These are phyloP conservation scores for Galago senegalensis DNA, from an alignment of 2,797 vertebrate genomes.

Conservation along the genomic window DNA sequence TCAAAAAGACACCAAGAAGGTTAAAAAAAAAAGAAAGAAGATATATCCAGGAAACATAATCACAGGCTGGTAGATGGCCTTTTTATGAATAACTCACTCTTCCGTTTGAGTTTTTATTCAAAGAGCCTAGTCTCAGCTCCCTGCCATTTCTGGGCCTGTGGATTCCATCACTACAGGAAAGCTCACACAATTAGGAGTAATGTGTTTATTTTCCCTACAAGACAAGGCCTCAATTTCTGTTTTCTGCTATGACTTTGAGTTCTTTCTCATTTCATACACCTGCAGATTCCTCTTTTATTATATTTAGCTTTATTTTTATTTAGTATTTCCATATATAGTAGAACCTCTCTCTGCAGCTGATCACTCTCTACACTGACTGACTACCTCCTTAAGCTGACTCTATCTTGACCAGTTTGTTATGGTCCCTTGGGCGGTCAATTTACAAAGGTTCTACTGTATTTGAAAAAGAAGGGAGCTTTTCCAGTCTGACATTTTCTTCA, in stretches of 20 bases:
- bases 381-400: too few relatives aligned
- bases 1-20: background rate
- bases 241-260: constrained; percentile 9
- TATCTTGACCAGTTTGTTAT: too few relatives aligned
- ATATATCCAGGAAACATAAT: constrained; percentile 23
- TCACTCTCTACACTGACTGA: too few relatives aligned
- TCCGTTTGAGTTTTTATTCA: background rate
- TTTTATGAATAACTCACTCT: constrained; percentile 38
- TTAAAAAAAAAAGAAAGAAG: constrained; percentile 34
- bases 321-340: background rate
- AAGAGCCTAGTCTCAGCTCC: background rate
- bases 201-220: background rate
- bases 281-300: constrained; percentile 29
- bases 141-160: background rate
- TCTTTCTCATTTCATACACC: background rate
- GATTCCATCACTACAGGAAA: constrained; percentile 1
- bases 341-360: too few relatives aligned
- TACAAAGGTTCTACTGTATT: background rate
- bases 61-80: background rate
- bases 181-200: background rate
- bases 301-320: constrained; percentile 47
- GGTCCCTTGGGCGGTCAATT: too few relatives aligned
- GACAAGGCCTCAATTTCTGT: constrained; percentile 19
- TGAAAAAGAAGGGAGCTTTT: background rate
- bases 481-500: background rate